These are phyloP conservation scores for Solen grandis DNA, from an alignment of 1,140 invertebrate species.

Conservation along the genomic window DNA sequence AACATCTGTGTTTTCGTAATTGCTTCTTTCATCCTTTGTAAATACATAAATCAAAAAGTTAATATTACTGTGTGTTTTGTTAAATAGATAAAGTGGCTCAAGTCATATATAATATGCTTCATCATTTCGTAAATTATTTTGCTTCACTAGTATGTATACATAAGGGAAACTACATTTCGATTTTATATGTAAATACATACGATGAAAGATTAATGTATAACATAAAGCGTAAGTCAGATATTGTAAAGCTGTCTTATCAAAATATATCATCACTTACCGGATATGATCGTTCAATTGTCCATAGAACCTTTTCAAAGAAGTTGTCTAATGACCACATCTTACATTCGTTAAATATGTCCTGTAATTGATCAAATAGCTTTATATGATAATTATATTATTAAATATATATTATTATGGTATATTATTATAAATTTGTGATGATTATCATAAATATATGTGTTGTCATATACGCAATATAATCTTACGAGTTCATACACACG, in stretches of 20 bases:
- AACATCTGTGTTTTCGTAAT: no score
- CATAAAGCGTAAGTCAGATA: not conserved
- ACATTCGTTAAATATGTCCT: not conserved
- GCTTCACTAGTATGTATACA: not conserved
- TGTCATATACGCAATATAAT: not conserved
- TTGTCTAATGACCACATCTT: not conserved
- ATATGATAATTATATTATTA: not conserved
- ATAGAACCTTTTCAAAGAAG: constrained; percentile 18
- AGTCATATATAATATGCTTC: no score
- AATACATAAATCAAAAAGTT: no score
- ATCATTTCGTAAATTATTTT: no score
- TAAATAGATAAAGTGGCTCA: no score
- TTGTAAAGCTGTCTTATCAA: no score
- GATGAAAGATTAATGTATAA: not conserved
- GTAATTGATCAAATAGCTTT: not conserved
- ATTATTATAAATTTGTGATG: not conserved
- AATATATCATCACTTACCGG: constrained; percentile 1
- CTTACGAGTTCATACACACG: not conserved
- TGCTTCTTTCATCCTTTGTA: no score
- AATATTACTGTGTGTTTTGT: no score
- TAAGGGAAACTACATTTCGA: not conserved
- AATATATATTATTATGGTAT: not conserved
- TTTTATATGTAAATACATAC: not conserved
- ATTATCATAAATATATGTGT: not conserved
- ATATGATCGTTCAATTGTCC: not conserved